Evolutionary conservation across 2,113 vertebrate genomes (phyloP).

Genomic region (Lophotis ruficrista): DNA sequence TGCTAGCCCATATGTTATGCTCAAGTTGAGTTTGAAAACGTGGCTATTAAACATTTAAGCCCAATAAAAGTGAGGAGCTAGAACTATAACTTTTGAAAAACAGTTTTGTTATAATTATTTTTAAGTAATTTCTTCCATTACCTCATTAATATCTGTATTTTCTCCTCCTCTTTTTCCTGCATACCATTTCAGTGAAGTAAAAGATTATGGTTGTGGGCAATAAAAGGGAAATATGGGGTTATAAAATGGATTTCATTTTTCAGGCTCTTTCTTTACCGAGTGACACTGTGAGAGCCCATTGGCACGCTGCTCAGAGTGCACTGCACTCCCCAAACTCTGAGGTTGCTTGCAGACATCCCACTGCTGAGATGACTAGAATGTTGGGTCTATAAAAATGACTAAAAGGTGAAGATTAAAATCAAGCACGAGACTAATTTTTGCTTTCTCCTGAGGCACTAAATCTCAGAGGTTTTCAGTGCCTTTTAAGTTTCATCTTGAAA

Average conservation of each 20-base stretch:
- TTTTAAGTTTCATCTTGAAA: background rate
- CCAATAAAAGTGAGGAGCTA: background rate
- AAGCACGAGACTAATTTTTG: background rate
- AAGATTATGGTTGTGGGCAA: background rate
- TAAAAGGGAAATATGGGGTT: slow-evolving; percentile 10
- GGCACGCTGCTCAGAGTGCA: background rate
- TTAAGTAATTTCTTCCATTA: background rate
- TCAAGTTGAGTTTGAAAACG: background rate
- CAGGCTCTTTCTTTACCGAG: background rate
- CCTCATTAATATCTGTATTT: background rate
- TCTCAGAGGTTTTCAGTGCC: background rate
- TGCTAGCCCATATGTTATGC: background rate
- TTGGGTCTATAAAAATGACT: background rate
- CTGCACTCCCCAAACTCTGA: background rate
- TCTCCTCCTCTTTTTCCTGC: background rate
- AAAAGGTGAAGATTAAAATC: background rate
- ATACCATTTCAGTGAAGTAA: slow-evolving; percentile 9
- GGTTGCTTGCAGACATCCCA: background rate
- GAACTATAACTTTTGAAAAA: background rate
- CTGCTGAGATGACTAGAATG: fast-evolving
- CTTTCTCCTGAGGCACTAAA: background rate
- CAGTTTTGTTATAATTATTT: background rate
- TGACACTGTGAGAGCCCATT: background rate
- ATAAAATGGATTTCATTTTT: background rate
- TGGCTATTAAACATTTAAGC: background rate